These are phyloP conservation scores for Enteromius mattozi DNA, from an alignment of 2,797 vertebrate species.

Conservation along the genomic window DNA sequence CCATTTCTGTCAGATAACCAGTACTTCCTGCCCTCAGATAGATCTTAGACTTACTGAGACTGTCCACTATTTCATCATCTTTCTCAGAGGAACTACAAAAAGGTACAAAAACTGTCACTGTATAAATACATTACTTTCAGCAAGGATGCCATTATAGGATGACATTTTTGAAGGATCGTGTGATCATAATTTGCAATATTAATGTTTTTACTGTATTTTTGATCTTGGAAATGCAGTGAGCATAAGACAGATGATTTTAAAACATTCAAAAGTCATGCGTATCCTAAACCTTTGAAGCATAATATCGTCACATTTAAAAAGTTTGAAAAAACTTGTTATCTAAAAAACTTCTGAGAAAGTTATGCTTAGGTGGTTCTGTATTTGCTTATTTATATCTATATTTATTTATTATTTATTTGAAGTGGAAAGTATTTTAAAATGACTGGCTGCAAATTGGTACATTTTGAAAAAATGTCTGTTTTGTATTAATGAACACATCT, in stretches of 20 bases:
- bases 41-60: slow-evolving; percentile 81
- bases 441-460: neutral
- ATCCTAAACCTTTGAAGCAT: neutral
- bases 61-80: neutral
- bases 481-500: neutral
- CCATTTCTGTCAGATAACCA: slow-evolving; percentile 90
- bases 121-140: neutral
- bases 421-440: neutral
- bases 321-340: neutral
- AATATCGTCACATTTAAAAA: neutral
- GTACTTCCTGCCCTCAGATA: slow-evolving; percentile 92
- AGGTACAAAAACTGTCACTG: no score
- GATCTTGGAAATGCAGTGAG: no score
- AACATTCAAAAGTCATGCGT: neutral
- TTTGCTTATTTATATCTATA: neutral
- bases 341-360: neutral
- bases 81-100: neutral
- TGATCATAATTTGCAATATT: neutral
- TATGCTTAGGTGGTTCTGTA: neutral
- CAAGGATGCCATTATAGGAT: no score
- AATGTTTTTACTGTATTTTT: neutral
- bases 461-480: neutral
- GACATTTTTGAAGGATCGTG: neutral
- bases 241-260: neutral
- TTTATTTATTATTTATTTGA: neutral